Evolutionary conservation across 2,113 vertebrate species (phyloP), one percentile per base, ranked within the genome.

Genomic region (Lathamus discolor): DNA sequence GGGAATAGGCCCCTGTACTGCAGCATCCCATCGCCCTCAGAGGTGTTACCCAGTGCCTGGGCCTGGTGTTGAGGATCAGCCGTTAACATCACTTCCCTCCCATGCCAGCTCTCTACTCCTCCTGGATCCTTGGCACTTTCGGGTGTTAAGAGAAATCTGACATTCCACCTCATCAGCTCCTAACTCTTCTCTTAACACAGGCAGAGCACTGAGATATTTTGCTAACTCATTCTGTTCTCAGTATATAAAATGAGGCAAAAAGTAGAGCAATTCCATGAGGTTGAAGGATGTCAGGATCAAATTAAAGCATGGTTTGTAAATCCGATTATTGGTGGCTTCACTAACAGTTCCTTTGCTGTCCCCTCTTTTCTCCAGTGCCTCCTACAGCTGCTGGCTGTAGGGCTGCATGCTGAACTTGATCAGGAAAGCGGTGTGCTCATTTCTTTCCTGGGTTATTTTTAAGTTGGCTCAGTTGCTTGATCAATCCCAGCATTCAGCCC

Each of bases 361-460:
- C 43, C 57, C 10, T 87, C 35, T 48, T 72, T 33, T 81, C 37
- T 66, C 6, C 43, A 35, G 39, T 57, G 79, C 41, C 41, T 88
- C 27, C 64, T 59, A 7, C 67, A 79, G 72, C 91, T 73, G 63
- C 88, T 70, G 76, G 52, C 55, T 67, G 8, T 3, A 6, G 55
- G 62, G 43, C 72, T 51, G 57, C 46, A 1, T 6, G 61, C 75
- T 68, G 81, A 51, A 4, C 85, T 59, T 74, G 37, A 1, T 2
- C 19, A 10, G 61, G 68, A 57, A n/a, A 54, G 83, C 41, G 57
- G 27, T 7, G 84, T 61, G 66, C 75, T 93, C 5, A 0, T 62
- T 86, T 69, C 72, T 89, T 41, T 54, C 68, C 67, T 33, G 83
- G 41, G 37, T 59, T 94, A 74, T 95, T 96, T 97, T 96, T 92